Percentiles rank a stretch among this genome's conserved stretches.
These are phyloP conservation scores for Neofelis nebulosa DNA, from an alignment of 2,113 vertebrate genomes.

Conservation along the genomic window DNA sequence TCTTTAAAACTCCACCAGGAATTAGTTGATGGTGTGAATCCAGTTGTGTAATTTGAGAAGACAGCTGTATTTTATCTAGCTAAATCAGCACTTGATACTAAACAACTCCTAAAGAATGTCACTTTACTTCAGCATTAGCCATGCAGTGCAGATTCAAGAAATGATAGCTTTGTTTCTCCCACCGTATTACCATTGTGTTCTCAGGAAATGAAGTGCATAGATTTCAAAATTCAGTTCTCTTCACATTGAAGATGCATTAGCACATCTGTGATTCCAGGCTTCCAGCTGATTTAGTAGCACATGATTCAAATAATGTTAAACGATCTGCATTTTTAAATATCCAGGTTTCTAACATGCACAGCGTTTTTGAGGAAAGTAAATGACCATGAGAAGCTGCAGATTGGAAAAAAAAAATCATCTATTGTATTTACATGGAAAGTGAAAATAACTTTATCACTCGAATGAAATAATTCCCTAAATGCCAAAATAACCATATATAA, in stretches of 20 bases:
- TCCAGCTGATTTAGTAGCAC: not conserved
- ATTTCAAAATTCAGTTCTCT: constrained; percentile 51
- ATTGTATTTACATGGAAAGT: not conserved
- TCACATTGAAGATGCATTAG: constrained; percentile 44
- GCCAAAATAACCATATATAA: not conserved
- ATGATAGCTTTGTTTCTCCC: not conserved
- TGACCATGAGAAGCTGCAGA: not conserved
- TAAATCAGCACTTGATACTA: constrained; percentile 67
- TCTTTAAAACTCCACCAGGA: constrained; percentile 67
- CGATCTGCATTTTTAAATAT: constrained; percentile 34
- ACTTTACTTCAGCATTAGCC: constrained; percentile 27
- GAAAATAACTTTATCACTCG: not conserved
- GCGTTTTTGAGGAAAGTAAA: constrained; percentile 8
- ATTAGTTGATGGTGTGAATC: constrained; percentile 71
- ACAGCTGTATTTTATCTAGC: constrained; percentile 70
- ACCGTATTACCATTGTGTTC: not conserved
- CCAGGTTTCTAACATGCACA: constrained; percentile 37
- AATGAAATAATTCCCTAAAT: not conserved
- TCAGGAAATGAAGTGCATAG: constrained; percentile 36
- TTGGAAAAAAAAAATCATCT: not conserved
- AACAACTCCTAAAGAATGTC: constrained; percentile 45
- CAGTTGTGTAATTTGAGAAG: constrained; percentile 73
- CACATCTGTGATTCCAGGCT: constrained; percentile 19
- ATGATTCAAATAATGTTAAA: constrained; percentile 40
- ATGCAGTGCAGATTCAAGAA: constrained; percentile 17